Base-by-base conservation (phyloP, 1,140 invertebrate species). In the Orchesella cincta region DNA sequence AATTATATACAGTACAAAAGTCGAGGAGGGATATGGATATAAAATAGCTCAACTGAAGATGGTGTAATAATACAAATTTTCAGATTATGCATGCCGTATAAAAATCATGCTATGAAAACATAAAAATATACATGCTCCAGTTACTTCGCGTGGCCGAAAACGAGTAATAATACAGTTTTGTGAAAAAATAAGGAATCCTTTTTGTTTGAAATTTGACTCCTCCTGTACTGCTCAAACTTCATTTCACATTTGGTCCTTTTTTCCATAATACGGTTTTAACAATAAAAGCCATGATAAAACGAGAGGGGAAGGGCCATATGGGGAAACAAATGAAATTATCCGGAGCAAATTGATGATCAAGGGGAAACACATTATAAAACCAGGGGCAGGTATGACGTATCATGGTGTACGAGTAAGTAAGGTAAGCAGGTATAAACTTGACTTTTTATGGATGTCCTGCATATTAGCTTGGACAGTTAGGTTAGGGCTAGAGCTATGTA, bases 311-410 rank as follows among this genome's bases (percentile, higher is more conserved):
- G 54, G 14, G 54, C 5, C 5, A 28, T 73, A 73, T 46, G 23
- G 20, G 34, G 34, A 73, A 39, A 73, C 34, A 73, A 73, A 73
- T 73, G 71, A 73, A 73, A 73, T 73, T 73, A 73, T 51, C 16
- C 23, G 35, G 31, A 35, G 5, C 34, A 20, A 73, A 73, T 57
- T 57, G 54, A 57, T 57, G n/a, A n/a, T n/a, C n/a, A n/a, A n/a
- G n/a, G n/a, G n/a, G n/a, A n/a, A 57, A 5, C 3, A 26, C 23
- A 57, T 57, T 5, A n/a, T 18, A 57, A 57, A 23, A 57, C 12
- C 3, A 57, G 23, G 54, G 54, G 8, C 12, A 23, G 26, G 3
- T 18, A 57, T 57, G 18, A 18, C 18, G 39, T 46, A 8, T 46
- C 39, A 18, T 46, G 39, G 39, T 46, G 39, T 46, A 46, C 39